A percentile compares a stretch with the other conserved stretches of the same genome.
Evolutionary conservation across 2,797 vertebrate species (phyloP).

Genomic region (Neosilurus hyrtlii): DNA sequence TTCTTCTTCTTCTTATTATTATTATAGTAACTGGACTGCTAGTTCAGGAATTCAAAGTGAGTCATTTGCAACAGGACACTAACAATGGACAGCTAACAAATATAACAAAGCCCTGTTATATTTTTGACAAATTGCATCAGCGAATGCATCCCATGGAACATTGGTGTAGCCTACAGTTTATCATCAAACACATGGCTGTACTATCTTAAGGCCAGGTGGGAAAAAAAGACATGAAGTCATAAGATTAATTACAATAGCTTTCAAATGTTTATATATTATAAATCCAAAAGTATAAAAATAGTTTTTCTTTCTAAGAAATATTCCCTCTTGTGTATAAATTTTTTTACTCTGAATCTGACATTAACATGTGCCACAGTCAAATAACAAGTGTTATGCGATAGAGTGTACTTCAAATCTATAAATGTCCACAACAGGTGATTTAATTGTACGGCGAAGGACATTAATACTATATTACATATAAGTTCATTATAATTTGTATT

Average conservation of each 20-base stretch:
- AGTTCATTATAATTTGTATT: slow-evolving; percentile 20
- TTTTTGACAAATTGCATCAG: slow-evolving; percentile 28
- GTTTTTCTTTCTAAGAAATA: slow-evolving; percentile 64
- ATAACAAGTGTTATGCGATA: slow-evolving; percentile 26
- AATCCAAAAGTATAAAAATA: slow-evolving; percentile 81
- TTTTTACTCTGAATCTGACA: slow-evolving; percentile 29
- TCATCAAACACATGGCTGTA: slow-evolving; percentile 40
- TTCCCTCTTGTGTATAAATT: slow-evolving; percentile 52
- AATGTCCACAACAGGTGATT: slow-evolving; percentile 9
- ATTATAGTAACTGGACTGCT: slow-evolving; percentile 30
- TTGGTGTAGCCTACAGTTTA: slow-evolving; percentile 26
- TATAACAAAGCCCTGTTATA: slow-evolving; percentile 22
- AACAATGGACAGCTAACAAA: slow-evolving; percentile 8
- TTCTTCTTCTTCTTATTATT: neutral
- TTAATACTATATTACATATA: slow-evolving; percentile 33
- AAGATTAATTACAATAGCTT: slow-evolving; percentile 61
- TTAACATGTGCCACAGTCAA: slow-evolving; percentile 27
- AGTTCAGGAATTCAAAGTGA: slow-evolving; percentile 15
- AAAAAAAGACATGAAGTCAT: slow-evolving; percentile 57
- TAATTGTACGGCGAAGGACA: slow-evolving; percentile 18
- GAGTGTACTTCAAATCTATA: slow-evolving; percentile 31
- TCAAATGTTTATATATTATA: slow-evolving; percentile 72
- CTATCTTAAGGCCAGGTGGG: slow-evolving; percentile 43
- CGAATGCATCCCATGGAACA: slow-evolving; percentile 31
- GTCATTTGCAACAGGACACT: neutral